phyloP scores from a whole-genome alignment of 1,140 invertebrate species.

The Zaprionus vittiger region DNA sequence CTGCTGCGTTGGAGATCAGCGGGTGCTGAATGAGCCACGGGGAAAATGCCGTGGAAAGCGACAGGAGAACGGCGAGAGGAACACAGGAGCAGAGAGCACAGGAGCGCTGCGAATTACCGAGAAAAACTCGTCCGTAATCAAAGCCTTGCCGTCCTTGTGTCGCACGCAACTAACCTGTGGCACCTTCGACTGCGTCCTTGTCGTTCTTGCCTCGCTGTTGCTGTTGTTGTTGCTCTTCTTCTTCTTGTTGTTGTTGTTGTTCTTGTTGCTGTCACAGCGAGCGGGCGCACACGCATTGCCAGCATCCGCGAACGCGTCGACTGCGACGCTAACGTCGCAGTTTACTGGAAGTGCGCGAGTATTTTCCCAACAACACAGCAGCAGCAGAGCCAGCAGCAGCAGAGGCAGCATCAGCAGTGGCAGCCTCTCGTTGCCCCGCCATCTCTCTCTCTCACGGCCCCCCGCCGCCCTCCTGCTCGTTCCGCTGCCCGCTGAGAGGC shows the following conservation, averaged over 20 bases:
- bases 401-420: not conserved
- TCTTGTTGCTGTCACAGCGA: slow-evolving; percentile 53
- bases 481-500: slow-evolving; percentile 44
- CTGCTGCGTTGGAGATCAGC: slow-evolving; percentile 42
- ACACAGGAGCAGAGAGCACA: slow-evolving; percentile 19
- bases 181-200: slow-evolving; percentile 48
- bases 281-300: slow-evolving; percentile 67
- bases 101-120: slow-evolving; percentile 43
- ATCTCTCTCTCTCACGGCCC: not conserved
- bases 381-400: not conserved
- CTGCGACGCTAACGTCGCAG: slow-evolving; percentile 6
- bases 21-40: slow-evolving; percentile 46
- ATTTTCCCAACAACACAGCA: slow-evolving; percentile 37
- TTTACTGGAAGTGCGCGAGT: slow-evolving; percentile 68
- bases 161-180: slow-evolving; percentile 53
- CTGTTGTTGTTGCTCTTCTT: slow-evolving; percentile 8
- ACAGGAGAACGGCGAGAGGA: slow-evolving; percentile 47
- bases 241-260: slow-evolving; percentile 3
- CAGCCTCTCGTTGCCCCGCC: not conserved
- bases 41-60: slow-evolving; percentile 60
- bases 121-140: slow-evolving; percentile 44
- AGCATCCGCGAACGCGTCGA: not conserved
- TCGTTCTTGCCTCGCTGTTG: slow-evolving; percentile 20
- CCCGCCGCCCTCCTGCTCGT: slow-evolving; percentile 1
- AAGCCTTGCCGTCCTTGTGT: slow-evolving; percentile 46